Base-by-base conservation (phyloP, 2,888 invertebrate genomes). In the Macrosoma leucophasiata region DNA sequence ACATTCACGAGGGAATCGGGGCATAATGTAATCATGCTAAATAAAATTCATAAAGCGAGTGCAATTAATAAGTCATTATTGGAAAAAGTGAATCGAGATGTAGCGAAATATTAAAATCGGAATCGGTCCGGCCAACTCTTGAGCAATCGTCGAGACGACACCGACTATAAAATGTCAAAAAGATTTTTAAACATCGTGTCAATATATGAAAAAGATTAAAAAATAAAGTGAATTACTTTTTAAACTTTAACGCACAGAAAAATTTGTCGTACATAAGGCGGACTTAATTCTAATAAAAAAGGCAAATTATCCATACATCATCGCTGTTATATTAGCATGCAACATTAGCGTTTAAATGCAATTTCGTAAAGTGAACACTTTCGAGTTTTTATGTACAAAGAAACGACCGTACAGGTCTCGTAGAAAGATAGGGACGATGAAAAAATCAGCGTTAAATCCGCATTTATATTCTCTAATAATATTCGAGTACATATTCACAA, bases 401-500 rank as follows among this genome's bases (percentile, higher is more conserved):
- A 69, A 58, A 55, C 55, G 63, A 61, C 64, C 60, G 48, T 48
- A 43, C 30, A 40, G 60, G 62, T 50, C 64, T 48, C 60, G 54
- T 58, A 61, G 57, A 64, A 57, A 46, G 56, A 45, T 54, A 57
- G 29, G n/a, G n/a, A n/a, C n/a, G 41, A 63, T 55, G 58, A 66
- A 66, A 67, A 62, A 58, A 52, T 58, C 33, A 21, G 43, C 43
- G 57, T 62, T 57, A 61, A 59, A 63, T 67, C 62, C 68, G 67
- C 72, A 69, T 63, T n/a, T 63, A 62, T 62, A 68, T 64, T 62
- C 61, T 62, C 69, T 65, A 68, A 69, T 68, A 72, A 76, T 81
- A 79, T 82, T 81, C 81, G 81, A 81, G 81, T 75, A 76, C 71
- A 77, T 73, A 75, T 77, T 76, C 68, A 78, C 76, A 74, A 71